phyloP scores from a whole-genome alignment of 2,797 vertebrate species.

The Xenops minutus region DNA sequence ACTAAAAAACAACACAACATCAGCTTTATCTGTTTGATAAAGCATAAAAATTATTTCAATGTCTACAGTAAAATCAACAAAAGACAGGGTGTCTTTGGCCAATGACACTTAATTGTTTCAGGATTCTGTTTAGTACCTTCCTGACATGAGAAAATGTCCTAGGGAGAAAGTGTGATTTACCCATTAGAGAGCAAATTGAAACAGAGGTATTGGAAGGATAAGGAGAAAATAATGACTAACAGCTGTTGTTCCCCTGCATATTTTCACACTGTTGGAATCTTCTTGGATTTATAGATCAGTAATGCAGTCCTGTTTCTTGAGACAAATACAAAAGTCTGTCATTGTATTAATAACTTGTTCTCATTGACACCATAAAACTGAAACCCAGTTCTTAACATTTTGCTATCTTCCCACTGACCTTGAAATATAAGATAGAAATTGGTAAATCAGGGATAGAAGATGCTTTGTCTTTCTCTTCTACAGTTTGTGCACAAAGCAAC shows the following conservation, averaged over 20 bases:
- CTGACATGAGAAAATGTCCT: conserved; percentile 28
- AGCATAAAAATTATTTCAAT: background rate
- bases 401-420: background rate
- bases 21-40: background rate
- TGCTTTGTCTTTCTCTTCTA: background rate
- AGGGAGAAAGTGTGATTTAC: conserved; percentile 50
- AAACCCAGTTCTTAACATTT: background rate
- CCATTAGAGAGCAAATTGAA: conserved; percentile 58
- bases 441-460: background rate
- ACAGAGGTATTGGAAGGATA: conserved; percentile 50
- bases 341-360: background rate
- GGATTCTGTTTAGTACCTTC: conserved; percentile 12
- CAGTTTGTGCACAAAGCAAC: background rate
- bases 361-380: background rate
- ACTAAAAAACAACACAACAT: background rate
- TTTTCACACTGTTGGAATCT: conserved; percentile 19
- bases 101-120: background rate
- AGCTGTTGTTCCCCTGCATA: conserved; percentile 32
- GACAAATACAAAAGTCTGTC: background rate
- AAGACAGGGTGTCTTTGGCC: background rate
- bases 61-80: background rate
- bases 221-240: conserved; percentile 53
- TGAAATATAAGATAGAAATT: background rate
- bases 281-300: background rate
- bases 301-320: background rate